Base-by-base conservation (phyloP, 1,140 invertebrate species). In the Dendrolimus kikuchii region DNA sequence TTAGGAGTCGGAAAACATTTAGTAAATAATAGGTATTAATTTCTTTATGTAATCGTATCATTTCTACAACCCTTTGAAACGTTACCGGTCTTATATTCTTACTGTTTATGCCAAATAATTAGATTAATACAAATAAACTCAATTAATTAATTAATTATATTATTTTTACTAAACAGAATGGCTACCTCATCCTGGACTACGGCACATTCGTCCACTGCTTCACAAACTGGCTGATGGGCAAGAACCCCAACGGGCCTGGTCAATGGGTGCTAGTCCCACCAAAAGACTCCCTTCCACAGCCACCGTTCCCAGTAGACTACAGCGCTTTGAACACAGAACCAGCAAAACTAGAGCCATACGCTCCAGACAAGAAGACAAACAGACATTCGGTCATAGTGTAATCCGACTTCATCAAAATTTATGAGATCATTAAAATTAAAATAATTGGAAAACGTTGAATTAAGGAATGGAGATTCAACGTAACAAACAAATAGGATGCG, bases 251-350 rank as follows among this genome's bases (percentile, higher is more conserved):
- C 66, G 92, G 92, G 36, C 92, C 92, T 5, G 92, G 92, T 2
- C 91, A 93, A 64, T 92, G 91, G 88, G 87, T 93, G 37, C 89
- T 93, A 39, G 92, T 92, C 37, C 89, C 91, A 7, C 87, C 89
- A 7, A 88, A 89, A 52, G 87, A 86, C n/a, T 82, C 88, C 38
- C 76, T 88, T 7, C 87, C 90, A 5, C 83, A 88, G 10, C 89
- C 89, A 4, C 88, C 89, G 43, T 93, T 93, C 68, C 92, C 92
- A 0, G 91, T 93, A 10, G 92, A 93, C 85, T 93, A 93, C 77
- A 92, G 91, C 62, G 92, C 92, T 6, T 85, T 93, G 52, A 93
- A 93, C 76, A 90, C 91, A 4, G 89, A 92, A 60, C 89, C 90
- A 54, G 91, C 90, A 47, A 91, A 92, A 66, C 67, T 93, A 48